Evolutionary conservation across 2,113 vertebrate species (phyloP).

Genomic region (Phycodurus eques): DNA sequence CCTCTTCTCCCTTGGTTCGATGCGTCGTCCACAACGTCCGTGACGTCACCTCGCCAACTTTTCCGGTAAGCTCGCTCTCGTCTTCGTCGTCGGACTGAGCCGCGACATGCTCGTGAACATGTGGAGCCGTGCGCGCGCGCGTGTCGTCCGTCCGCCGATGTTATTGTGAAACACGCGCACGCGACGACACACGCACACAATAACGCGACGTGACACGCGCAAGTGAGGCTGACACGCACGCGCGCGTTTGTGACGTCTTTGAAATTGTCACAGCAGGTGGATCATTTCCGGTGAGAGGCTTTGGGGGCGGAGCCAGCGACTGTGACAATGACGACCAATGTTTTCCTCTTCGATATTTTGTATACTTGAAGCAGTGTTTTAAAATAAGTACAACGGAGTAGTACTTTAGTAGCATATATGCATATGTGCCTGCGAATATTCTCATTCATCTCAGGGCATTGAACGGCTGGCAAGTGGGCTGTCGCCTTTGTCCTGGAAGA

Average conservation of each 20-base stretch:
- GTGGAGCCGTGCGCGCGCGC: background rate
- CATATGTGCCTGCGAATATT: too few species aligned
- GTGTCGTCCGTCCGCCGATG: slow-evolving; percentile 37
- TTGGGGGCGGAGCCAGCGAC: background rate
- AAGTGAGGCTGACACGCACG: background rate
- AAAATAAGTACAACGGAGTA: background rate
- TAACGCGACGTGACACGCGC: slow-evolving; percentile 10
- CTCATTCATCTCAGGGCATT: too few species aligned
- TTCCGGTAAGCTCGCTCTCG: slow-evolving; percentile 20
- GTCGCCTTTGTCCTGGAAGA: too few species aligned
- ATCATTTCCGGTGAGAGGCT: background rate
- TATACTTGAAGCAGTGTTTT: too few species aligned
- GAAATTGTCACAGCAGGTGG: slow-evolving; percentile 6
- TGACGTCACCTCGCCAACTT: slow-evolving; percentile 41
- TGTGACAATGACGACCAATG: background rate
- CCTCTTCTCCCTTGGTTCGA: background rate
- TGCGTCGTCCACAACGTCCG: background rate
- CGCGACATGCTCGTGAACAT: background rate
- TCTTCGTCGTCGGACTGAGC: slow-evolving; percentile 5
- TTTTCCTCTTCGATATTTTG: background rate
- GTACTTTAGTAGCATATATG: too few species aligned
- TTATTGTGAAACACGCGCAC: slow-evolving; percentile 51
- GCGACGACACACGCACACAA: background rate
- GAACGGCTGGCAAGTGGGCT: too few species aligned
- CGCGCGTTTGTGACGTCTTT: background rate